Percentiles rank a stretch among this genome's conserved stretches.
These are phyloP conservation scores for Poeciliopsis prolifica DNA, from an alignment of 2,113 vertebrate genomes.

Conservation along the genomic window DNA sequence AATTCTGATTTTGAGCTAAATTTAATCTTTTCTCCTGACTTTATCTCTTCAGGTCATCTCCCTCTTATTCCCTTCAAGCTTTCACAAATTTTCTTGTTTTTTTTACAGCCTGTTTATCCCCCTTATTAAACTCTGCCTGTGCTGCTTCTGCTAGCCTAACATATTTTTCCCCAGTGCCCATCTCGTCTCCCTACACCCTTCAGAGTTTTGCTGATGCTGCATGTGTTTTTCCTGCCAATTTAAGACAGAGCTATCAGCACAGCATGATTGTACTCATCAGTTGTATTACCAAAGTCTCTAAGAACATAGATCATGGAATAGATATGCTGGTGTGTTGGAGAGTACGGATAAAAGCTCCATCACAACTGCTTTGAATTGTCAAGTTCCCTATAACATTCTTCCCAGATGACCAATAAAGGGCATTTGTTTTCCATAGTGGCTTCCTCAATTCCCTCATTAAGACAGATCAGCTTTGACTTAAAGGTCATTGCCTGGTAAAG, in stretches of 20 bases:
- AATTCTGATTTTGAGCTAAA: slow-evolving; percentile 10
- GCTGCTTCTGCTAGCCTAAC: slow-evolving; percentile 26
- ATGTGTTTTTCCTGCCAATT: slow-evolving; percentile 33
- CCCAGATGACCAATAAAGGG: slow-evolving; percentile 14
- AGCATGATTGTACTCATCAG: slow-evolving; percentile 50
- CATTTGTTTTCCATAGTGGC: slow-evolving; percentile 22
- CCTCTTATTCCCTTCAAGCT: slow-evolving; percentile 22
- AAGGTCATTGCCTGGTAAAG: slow-evolving; percentile 30
- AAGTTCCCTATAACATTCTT: neutral
- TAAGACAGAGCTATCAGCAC: slow-evolving; percentile 35
- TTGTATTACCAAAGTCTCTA: slow-evolving; percentile 32
- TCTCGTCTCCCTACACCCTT: slow-evolving; percentile 20
- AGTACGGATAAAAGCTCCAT: slow-evolving; percentile 12
- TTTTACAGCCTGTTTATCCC: slow-evolving; percentile 11
- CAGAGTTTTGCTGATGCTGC: slow-evolving; percentile 54
- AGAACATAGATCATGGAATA: slow-evolving; percentile 7
- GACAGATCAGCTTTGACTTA: slow-evolving; percentile 32
- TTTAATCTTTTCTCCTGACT: slow-evolving; percentile 5
- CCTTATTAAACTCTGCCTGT: slow-evolving; percentile 34
- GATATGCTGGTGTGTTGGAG: neutral
- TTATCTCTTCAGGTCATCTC: slow-evolving; percentile 7
- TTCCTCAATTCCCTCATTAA: slow-evolving; percentile 28
- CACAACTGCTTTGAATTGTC: slow-evolving; percentile 23
- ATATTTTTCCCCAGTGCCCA: slow-evolving; percentile 18
- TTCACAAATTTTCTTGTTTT: slow-evolving; percentile 12